Evolutionary conservation across 2,113 vertebrate genomes (phyloP), one percentile per base, ranked within the genome.

Genomic region (western clawed frog (Xenopus tropicalis)): DNA sequence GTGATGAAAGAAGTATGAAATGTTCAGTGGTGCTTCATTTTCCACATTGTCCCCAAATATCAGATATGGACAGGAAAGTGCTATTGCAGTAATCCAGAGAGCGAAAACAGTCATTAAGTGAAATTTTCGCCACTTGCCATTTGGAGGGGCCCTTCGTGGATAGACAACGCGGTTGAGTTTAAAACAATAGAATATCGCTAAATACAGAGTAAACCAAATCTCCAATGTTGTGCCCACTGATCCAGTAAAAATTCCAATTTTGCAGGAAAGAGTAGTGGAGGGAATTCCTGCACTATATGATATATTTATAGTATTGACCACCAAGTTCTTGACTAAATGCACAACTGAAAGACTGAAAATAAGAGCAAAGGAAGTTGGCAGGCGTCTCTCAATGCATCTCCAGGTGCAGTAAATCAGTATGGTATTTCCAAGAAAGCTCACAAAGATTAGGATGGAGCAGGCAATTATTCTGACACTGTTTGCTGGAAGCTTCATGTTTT

Each of bases 181-280:
- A 79, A 16, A 13, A 59, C 21, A 71, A 74, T 17, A 82, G 42
- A 86, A 66, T 46, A 82, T n/a, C 0, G 80, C 62, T 1, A 88
- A 43, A 16, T 72, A 46, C 77, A 86, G 81, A 24, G 61, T 19
- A 77, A 90, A 84, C 80, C 88, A 87, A 54, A 89, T 75, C 72
- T 78, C 69, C 80, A 84, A 51, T 1, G 74, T 61, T 1, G 73
- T 74, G 3, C 61, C 85, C 73, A 84, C 68, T 43, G 70, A 62
- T 6, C 68, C 66, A 0, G 72, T 66, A 79, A 84, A 86, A 64
- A 48, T 58, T n/a, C 89, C 57, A 71, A 79, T 56, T 79, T 83
- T 86, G 72, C 72, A 83, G 76, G 66, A 62, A 3, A 21, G 46
- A n/a, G 82, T 83, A 81, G 82, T 66, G 66, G 86, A 71, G 6